A percentile compares a stretch with the other conserved stretches of the same genome.
These are phyloP conservation scores for Labeo catla DNA, from an alignment of 2,113 vertebrate species.

Conservation along the genomic window DNA sequence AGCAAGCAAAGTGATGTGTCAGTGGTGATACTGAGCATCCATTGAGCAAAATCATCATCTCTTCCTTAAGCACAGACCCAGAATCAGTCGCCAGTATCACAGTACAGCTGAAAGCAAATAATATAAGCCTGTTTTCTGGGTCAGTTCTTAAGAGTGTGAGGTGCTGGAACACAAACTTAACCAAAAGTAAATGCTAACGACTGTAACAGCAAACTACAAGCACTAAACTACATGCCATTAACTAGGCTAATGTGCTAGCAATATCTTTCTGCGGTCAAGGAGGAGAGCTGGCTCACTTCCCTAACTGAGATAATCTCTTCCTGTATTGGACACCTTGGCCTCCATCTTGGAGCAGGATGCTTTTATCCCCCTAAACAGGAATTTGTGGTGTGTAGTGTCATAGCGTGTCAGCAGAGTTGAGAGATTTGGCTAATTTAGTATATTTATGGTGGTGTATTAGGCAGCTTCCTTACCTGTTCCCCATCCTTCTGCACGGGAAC, in stretches of 20 bases:
- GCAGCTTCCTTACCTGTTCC: slow-evolving; percentile 75
- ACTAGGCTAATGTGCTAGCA: slow-evolving; percentile 1
- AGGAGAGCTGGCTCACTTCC: slow-evolving; percentile 7
- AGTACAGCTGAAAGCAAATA: slow-evolving; percentile 7
- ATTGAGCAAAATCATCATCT: slow-evolving; percentile 20
- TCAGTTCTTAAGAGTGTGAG: neutral
- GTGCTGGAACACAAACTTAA: slow-evolving; percentile 18
- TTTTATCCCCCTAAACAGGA: neutral
- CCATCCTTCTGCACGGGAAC: slow-evolving; percentile 82
- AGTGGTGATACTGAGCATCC: slow-evolving; percentile 42
- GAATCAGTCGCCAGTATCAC: slow-evolving; percentile 15
- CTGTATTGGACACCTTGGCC: slow-evolving; percentile 44
- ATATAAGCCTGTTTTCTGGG: neutral
- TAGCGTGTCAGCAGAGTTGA: neutral
- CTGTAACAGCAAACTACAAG: neutral
- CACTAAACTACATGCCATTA: neutral
- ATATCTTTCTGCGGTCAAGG: slow-evolving; percentile 32
- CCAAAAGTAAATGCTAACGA: slow-evolving; percentile 3
- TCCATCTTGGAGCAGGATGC: slow-evolving; percentile 59
- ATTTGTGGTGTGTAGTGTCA: neutral
- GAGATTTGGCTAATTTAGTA: slow-evolving; percentile 12
- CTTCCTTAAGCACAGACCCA: slow-evolving; percentile 21
- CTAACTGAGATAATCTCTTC: slow-evolving; percentile 20
- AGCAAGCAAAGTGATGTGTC: slow-evolving; percentile 33
- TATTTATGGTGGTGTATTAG: neutral